Conservation (phyloP, 2,113 vertebrate genomes). For the Leuciscus idus region DNA sequence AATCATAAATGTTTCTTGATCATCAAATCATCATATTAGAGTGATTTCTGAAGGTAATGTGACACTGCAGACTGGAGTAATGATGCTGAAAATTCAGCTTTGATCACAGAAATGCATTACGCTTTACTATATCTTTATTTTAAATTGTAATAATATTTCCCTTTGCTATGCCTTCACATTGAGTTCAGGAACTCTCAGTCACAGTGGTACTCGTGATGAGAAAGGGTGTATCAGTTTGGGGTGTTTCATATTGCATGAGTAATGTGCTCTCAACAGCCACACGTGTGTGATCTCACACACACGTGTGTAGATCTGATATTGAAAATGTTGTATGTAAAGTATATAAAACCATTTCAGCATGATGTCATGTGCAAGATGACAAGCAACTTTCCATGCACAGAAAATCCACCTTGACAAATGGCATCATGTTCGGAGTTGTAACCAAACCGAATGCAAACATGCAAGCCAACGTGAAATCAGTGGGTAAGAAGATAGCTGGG, state of each 20-base stretch:
- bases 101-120: no score
- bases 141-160: no score
- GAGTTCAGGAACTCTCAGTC: background rate
- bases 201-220: background rate
- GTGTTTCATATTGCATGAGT: slow-evolving; percentile 25
- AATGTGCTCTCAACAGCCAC: background rate
- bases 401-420: slow-evolving; percentile 70
- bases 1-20: background rate
- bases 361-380: slow-evolving; percentile 60
- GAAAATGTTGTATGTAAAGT: slow-evolving; percentile 1
- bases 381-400: slow-evolving; percentile 47
- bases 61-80: background rate
- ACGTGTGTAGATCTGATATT: slow-evolving; percentile 6
- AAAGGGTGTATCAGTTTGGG: slow-evolving; percentile 26
- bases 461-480: slow-evolving; percentile 63
- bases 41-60: background rate
- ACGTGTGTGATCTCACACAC: background rate
- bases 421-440: slow-evolving; percentile 57
- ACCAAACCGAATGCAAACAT: slow-evolving; percentile 52
- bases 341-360: slow-evolving; percentile 9
- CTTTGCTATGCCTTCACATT: no score
- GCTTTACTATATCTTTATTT: no score
- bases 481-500: slow-evolving; percentile 58
- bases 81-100: background rate
- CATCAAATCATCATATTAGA: background rate